Conservation (phyloP, 2,888 invertebrate species). For the Tinea trinotella region DNA sequence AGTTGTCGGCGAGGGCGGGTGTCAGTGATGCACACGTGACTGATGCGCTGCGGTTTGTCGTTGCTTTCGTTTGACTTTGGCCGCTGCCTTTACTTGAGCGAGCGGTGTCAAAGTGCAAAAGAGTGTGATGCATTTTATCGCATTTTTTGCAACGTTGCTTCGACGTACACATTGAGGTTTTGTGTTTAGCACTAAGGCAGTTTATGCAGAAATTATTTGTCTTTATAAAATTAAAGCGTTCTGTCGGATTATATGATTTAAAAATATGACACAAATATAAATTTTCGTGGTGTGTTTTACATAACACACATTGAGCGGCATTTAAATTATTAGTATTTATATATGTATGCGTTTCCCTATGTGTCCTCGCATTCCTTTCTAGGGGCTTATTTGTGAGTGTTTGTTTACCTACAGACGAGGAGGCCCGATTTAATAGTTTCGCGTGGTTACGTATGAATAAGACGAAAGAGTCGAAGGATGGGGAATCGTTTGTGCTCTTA, state of each 20-base stretch:
- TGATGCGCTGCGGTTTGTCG: not conserved
- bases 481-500: not conserved
- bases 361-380: too few relatives aligned
- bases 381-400: too few relatives aligned
- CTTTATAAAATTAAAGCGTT: conserved; percentile 14
- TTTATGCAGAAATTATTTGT: conserved; percentile 8
- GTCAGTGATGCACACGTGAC: not conserved
- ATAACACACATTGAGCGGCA: too few relatives aligned
- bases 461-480: not conserved
- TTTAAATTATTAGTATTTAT: too few relatives aligned
- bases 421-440: not conserved
- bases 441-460: not conserved
- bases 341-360: too few relatives aligned
- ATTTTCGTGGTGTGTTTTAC: not conserved
- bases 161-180: not conserved
- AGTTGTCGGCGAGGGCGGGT: not conserved
- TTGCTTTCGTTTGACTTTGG: not conserved
- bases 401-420: too few relatives aligned
- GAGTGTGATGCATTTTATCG: not conserved
- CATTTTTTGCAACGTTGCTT: not conserved
- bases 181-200: conserved; percentile 14
- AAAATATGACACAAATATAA: not conserved
- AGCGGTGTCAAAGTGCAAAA: not conserved
- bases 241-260: not conserved
- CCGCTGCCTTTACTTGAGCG: not conserved